Percentiles rank a stretch among this genome's conserved stretches.
Evolutionary conservation across 1,140 invertebrate genomes (phyloP).

Genomic region (Zaprionus africanus): DNA sequence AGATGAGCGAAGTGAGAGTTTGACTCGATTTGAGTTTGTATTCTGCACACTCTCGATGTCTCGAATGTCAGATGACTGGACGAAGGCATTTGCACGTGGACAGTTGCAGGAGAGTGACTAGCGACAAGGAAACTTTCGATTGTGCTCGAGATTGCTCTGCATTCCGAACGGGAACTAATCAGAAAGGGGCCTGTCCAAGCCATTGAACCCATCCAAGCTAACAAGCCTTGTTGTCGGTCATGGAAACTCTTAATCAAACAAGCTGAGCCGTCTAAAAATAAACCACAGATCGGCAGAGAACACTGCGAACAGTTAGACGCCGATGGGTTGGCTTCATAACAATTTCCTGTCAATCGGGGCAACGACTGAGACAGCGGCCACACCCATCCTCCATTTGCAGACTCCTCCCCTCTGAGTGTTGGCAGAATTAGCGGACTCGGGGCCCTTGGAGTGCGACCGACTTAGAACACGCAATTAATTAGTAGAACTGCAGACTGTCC

Average conservation of each 20-base stretch:
- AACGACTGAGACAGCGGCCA: constrained; percentile 47
- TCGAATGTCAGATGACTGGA: constrained; percentile 65
- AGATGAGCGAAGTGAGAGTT: constrained; percentile 60
- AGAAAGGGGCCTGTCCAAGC: constrained; percentile 42
- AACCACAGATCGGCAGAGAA: constrained; percentile 8
- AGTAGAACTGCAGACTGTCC: constrained; percentile 39
- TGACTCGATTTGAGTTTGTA: constrained; percentile 56
- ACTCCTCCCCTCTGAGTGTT: constrained; percentile 2
- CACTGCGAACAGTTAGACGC: constrained; percentile 35
- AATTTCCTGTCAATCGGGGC: constrained; percentile 73
- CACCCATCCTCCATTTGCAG: constrained; percentile 25
- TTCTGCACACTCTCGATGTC: constrained; percentile 66
- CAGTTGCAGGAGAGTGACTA: constrained; percentile 40
- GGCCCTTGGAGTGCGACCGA: constrained; percentile 41
- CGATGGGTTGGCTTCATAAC: constrained; percentile 46
- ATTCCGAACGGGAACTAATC: constrained; percentile 35
- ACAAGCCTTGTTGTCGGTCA: constrained; percentile 4
- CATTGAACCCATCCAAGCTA: constrained; percentile 52
- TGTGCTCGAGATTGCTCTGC: constrained; percentile 30
- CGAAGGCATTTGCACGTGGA: constrained; percentile 55
- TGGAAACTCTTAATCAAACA: constrained; percentile 54
- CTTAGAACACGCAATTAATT: constrained; percentile 76
- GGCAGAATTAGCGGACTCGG: constrained; percentile 30
- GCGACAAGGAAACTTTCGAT: constrained; percentile 67
- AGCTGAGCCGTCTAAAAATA: constrained; percentile 43